Conservation (phyloP, 2,797 vertebrate genomes). For the Pangasius mekongensis region DNA sequence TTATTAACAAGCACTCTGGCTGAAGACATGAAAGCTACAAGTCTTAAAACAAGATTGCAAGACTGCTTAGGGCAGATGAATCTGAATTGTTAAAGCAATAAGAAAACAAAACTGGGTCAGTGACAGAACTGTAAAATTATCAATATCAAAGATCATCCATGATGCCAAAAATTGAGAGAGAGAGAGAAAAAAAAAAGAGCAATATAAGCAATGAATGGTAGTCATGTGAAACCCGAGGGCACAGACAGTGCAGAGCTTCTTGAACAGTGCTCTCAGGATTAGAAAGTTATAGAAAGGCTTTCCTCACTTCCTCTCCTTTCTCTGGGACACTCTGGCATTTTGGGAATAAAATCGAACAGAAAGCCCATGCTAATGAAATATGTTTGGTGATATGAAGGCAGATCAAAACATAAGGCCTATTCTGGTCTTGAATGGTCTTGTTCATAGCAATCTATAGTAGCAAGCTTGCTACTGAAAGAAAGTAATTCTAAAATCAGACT, state of each 20-base stretch:
- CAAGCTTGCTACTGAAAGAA: neutral
- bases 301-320: constrained; percentile 1
- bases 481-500: neutral
- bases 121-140: neutral
- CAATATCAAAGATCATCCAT: neutral
- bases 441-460: neutral
- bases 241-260: constrained; percentile 50
- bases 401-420: neutral
- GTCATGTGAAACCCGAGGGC: constrained; percentile 46
- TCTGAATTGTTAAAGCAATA: neutral
- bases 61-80: no score
- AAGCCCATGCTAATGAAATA: neutral
- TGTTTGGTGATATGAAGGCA: neutral
- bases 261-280: constrained; percentile 52
- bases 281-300: constrained; percentile 19
- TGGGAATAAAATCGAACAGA: neutral
- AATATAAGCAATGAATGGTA: constrained; percentile 35
- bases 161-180: constrained; percentile 21
- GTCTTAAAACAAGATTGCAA: neutral
- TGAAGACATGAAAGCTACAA: neutral
- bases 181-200: constrained; percentile 16
- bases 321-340: constrained; percentile 11
- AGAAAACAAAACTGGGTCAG: constrained; percentile 8
- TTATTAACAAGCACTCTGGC: neutral
- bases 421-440: neutral